Evolutionary conservation across 2,888 invertebrate species (phyloP).

Genomic region (Unio delphinus): DNA sequence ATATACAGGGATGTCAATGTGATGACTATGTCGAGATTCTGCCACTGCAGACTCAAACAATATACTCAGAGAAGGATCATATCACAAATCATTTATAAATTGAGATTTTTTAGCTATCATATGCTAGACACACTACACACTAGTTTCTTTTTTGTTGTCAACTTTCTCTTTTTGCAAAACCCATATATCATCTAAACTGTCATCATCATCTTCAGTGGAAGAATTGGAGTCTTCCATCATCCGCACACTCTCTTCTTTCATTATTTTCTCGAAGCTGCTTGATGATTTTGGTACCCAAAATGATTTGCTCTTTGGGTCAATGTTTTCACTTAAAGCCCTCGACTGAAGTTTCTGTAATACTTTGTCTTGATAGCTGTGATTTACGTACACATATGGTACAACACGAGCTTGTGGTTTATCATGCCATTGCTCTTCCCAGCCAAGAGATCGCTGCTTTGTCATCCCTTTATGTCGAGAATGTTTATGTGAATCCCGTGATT

Average conservation of each 20-base stretch:
- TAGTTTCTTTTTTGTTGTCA: slow-evolving; percentile 66
- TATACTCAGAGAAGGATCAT: too few species aligned
- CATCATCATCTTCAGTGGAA: slow-evolving; percentile 53
- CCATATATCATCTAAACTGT: slow-evolving; percentile 61
- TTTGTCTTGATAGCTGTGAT: slow-evolving; percentile 61
- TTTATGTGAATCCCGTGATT: slow-evolving; percentile 41
- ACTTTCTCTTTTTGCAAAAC: slow-evolving; percentile 56
- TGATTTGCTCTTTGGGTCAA: slow-evolving; percentile 42
- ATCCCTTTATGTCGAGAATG: slow-evolving; percentile 46
- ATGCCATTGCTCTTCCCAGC: slow-evolving; percentile 60
- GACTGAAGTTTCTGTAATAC: slow-evolving; percentile 60
- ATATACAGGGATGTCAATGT: too few species aligned
- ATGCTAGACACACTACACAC: slow-evolving; percentile 48
- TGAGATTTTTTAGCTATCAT: too few species aligned
- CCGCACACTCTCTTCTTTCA: slow-evolving; percentile 27
- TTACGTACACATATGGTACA: slow-evolving; percentile 63
- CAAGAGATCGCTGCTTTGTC: slow-evolving; percentile 57
- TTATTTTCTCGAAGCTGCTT: slow-evolving; percentile 51
- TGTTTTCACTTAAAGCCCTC: slow-evolving; percentile 49
- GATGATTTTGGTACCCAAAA: slow-evolving; percentile 61
- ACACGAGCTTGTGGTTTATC: slow-evolving; percentile 41
- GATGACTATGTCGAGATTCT: too few species aligned
- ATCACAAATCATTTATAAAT: too few species aligned
- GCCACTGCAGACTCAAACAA: too few species aligned
- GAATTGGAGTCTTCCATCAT: slow-evolving; percentile 56